These are phyloP conservation scores for Glyphotaelius pellucidus DNA, from an alignment of 2,888 invertebrate species.

Conservation along the genomic window DNA sequence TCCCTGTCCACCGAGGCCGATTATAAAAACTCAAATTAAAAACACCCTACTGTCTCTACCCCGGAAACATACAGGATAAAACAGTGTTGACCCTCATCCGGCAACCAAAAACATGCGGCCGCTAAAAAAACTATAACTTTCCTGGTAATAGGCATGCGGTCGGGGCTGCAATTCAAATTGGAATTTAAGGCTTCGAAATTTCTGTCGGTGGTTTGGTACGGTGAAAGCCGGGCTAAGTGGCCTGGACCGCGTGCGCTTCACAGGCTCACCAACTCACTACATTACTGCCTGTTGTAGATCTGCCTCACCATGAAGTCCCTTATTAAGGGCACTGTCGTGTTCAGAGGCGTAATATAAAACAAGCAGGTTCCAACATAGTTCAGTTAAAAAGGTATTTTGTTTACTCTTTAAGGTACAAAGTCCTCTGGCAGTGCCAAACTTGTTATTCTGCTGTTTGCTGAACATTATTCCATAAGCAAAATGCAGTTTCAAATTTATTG, in stretches of 20 bases:
- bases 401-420: no score
- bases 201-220: conserved; percentile 51
- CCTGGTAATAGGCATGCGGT: conserved; percentile 59
- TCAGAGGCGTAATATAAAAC: background rate
- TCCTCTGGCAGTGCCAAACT: no score
- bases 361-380: background rate
- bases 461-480: no score
- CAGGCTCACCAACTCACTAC: background rate
- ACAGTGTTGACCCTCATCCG: background rate
- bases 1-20: no score
- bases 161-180: conserved; percentile 51
- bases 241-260: background rate
- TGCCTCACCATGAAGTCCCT: conserved; percentile 3
- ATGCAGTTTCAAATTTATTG: no score
- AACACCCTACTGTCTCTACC: background rate
- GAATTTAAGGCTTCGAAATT: conserved; percentile 59
- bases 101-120: conserved; percentile 30
- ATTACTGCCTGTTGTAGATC: background rate
- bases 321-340: conserved; percentile 53
- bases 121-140: conserved; percentile 56
- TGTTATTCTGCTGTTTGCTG: no score
- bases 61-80: background rate
- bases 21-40: background rate
- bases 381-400: no score
- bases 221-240: conserved; percentile 57